Conservation (phyloP, 2,797 vertebrate genomes). For the Emys orbicularis region DNA sequence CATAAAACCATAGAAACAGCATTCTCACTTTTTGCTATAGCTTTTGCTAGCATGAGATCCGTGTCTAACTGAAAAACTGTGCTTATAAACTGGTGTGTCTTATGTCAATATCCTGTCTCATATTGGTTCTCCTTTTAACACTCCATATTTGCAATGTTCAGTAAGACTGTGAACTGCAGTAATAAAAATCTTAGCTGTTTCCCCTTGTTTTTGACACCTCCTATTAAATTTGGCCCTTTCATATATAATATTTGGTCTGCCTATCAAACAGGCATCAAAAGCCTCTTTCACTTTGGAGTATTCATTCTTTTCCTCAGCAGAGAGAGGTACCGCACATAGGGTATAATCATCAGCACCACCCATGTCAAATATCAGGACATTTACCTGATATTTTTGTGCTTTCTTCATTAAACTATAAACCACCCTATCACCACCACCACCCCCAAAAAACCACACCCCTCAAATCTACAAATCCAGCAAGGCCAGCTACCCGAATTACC, state of each 20-base stretch:
- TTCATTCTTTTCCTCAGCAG: neutral
- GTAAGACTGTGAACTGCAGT: neutral
- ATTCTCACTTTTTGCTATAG: neutral
- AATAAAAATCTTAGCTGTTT: neutral
- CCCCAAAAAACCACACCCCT: no score
- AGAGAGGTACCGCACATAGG: neutral
- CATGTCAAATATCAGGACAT: neutral
- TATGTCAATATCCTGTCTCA: neutral
- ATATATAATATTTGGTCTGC: neutral
- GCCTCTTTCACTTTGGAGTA: neutral
- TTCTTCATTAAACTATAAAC: neutral
- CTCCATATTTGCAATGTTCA: neutral
- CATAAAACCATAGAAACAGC: neutral
- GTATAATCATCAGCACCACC: no score
- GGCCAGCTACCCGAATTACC: neutral
- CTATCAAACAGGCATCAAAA: neutral
- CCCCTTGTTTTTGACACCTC: neutral
- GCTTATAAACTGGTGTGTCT: neutral
- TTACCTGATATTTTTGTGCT: neutral
- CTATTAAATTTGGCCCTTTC: neutral
- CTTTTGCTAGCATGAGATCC: neutral
- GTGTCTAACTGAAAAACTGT: neutral
- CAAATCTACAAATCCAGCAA: neutral
- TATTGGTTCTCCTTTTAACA: neutral
- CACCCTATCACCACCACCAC: no score